A percentile compares a stretch with the other conserved stretches of the same genome.
Evolutionary conservation across 2,797 vertebrate species (phyloP).

Genomic region (Atherinosoma microstoma): DNA sequence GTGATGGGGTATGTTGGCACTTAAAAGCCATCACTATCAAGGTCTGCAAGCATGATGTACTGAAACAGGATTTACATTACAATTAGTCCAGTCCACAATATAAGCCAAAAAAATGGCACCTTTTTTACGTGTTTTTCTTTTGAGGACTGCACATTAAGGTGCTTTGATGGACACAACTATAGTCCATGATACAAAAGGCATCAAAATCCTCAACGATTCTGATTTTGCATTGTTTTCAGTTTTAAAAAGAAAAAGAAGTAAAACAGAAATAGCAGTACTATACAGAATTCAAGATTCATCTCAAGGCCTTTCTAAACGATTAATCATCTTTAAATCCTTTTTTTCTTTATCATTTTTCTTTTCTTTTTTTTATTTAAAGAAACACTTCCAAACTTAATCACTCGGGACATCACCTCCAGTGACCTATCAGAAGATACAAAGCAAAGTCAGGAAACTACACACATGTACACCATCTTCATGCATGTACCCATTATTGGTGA

Average conservation of each 20-base stretch:
- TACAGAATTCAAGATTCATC: constrained; percentile 49
- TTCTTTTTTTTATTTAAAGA: constrained; percentile 15
- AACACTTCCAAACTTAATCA: constrained; percentile 47
- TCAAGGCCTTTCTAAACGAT: constrained; percentile 59
- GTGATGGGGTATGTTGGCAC: constrained; percentile 68
- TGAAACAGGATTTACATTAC: constrained; percentile 50
- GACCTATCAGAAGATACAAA: constrained; percentile 50
- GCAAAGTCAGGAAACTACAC: constrained; percentile 50
- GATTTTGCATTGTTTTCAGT: constrained; percentile 64
- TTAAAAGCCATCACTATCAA: constrained; percentile 64
- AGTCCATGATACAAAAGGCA: constrained; percentile 73
- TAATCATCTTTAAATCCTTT: constrained; percentile 21
- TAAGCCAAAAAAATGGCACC: constrained; percentile 47
- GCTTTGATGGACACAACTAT: constrained; percentile 60
- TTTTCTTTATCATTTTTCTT: neutral
- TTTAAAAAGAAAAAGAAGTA: constrained; percentile 12
- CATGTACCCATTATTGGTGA: constrained; percentile 44
- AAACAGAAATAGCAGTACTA: constrained; percentile 22
- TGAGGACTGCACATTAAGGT: constrained; percentile 68
- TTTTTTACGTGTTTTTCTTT: constrained; percentile 2
- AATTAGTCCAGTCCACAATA: constrained; percentile 46
- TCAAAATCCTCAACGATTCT: constrained; percentile 52
- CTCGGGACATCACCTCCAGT: constrained; percentile 72
- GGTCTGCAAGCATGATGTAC: constrained; percentile 51
- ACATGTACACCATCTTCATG: constrained; percentile 63